A percentile compares a stretch with the other conserved stretches of the same genome.
These are phyloP conservation scores for Andinoacara biseriatus DNA, from an alignment of 2,113 vertebrate species.

Conservation along the genomic window DNA sequence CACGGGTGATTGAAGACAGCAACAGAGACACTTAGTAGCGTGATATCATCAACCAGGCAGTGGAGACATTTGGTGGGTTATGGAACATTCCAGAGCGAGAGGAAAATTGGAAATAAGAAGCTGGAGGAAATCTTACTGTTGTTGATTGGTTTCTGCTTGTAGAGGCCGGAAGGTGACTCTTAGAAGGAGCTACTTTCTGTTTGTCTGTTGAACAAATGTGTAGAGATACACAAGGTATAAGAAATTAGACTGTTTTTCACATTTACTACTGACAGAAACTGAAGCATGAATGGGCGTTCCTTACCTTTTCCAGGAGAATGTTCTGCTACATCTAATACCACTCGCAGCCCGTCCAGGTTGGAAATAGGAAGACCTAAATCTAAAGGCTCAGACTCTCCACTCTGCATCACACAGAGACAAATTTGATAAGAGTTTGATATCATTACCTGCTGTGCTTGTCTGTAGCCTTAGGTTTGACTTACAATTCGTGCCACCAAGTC, in stretches of 20 bases:
- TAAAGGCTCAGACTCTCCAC: slow-evolving; percentile 90
- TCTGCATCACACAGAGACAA: slow-evolving; percentile 78
- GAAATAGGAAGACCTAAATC: slow-evolving; percentile 97
- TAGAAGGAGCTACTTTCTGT: slow-evolving; percentile 81
- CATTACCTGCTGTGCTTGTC: background rate
- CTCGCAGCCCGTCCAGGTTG: slow-evolving; percentile 94
- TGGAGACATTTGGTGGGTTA: slow-evolving; percentile 71
- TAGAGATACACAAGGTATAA: background rate
- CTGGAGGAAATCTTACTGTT: slow-evolving; percentile 83
- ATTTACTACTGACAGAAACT: background rate
- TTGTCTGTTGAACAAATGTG: slow-evolving; percentile 81
- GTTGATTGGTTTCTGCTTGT: slow-evolving; percentile 84
- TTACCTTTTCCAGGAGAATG: slow-evolving; percentile 85
- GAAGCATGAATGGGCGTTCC: background rate
- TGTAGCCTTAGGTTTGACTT: slow-evolving; percentile 70
- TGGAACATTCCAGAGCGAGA: slow-evolving; percentile 67
- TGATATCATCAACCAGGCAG: slow-evolving; percentile 68
- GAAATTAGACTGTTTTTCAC: background rate
- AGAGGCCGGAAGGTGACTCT: slow-evolving; percentile 73
- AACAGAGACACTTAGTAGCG: slow-evolving; percentile 71
- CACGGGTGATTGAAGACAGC: slow-evolving; percentile 48
- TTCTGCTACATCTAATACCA: slow-evolving; percentile 89
- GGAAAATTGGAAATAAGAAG: slow-evolving; percentile 14
- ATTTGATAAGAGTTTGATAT: background rate
- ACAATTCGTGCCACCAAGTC: slow-evolving; percentile 93